Conservation (phyloP, 2,888 invertebrate genomes). For the Macaria notata region DNA sequence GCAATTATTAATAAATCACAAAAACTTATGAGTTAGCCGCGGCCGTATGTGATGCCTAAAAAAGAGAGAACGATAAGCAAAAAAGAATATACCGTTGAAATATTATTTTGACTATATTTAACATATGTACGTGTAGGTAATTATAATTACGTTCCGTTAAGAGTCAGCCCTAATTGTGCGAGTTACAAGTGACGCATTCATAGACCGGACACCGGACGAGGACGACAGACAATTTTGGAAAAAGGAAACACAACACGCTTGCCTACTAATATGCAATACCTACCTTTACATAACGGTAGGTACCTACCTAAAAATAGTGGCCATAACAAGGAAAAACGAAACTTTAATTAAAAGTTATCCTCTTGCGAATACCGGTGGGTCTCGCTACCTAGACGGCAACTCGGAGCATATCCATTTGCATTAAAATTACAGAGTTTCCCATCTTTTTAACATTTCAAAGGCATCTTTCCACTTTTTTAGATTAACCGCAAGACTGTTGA, state of each 20-base stretch:
- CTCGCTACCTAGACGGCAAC: constrained; percentile 14
- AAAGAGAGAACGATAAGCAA: too few species aligned
- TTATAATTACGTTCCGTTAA: too few species aligned
- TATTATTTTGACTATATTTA: too few species aligned
- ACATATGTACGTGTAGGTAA: too few species aligned
- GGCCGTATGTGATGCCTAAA: too few species aligned
- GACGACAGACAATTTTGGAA: constrained; percentile 52
- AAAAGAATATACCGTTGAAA: too few species aligned
- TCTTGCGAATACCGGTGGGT: constrained; percentile 13
- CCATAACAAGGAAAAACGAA: constrained; percentile 18
- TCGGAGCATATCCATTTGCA: constrained; percentile 23
- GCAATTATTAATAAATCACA: too few species aligned
- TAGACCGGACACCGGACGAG: constrained; percentile 45
- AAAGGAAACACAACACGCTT: constrained; percentile 38
- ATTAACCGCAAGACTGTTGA: constrained; percentile 4
- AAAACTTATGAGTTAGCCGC: too few species aligned
- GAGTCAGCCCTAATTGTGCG: constrained; percentile 25
- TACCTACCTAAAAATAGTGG: constrained; percentile 8
- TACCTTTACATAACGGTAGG: constrained; percentile 5
- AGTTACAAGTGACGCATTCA: constrained; percentile 39
- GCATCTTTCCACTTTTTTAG: constrained; percentile 14
- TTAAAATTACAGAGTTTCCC: constrained; percentile 20
- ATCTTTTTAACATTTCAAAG: constrained; percentile 30
- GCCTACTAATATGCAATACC: constrained; percentile 10
- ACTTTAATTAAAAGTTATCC: constrained; percentile 26